Evolutionary conservation across 2,888 invertebrate genomes (phyloP).

Genomic region (Acanthoscelides obtectus): DNA sequence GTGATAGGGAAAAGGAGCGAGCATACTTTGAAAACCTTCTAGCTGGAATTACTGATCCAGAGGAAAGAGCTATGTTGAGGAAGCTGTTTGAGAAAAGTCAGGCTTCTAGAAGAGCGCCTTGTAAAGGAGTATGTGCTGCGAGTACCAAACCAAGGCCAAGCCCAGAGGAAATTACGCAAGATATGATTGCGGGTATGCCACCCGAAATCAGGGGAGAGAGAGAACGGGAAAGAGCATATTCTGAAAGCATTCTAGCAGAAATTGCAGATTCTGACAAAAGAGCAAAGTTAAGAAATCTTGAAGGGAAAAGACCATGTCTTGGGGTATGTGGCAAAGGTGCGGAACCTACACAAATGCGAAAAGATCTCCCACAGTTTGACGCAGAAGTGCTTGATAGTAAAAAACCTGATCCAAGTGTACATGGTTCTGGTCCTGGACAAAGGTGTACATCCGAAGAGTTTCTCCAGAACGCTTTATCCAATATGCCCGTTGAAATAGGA

Average conservation of each 20-base stretch:
- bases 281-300: background rate
- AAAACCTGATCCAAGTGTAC: no score
- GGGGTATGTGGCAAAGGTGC: no score
- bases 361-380: no score
- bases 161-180: no score
- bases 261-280: background rate
- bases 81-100: no score
- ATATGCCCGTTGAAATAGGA: background rate
- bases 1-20: background rate
- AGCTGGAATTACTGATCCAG: background rate
- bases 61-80: background rate
- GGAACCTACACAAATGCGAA: no score
- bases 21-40: background rate
- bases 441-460: no score
- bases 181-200: background rate
- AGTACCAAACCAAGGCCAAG: no score
- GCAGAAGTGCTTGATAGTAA: no score
- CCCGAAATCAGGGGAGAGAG: background rate
- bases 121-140: no score
- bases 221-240: background rate
- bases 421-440: no score
- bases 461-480: background rate
- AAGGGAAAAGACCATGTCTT: background rate
- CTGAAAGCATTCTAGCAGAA: background rate
- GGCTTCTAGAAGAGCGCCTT: no score